These are phyloP conservation scores for Perithous albicinctus DNA, from an alignment of 2,888 invertebrate species.

Conservation along the genomic window DNA sequence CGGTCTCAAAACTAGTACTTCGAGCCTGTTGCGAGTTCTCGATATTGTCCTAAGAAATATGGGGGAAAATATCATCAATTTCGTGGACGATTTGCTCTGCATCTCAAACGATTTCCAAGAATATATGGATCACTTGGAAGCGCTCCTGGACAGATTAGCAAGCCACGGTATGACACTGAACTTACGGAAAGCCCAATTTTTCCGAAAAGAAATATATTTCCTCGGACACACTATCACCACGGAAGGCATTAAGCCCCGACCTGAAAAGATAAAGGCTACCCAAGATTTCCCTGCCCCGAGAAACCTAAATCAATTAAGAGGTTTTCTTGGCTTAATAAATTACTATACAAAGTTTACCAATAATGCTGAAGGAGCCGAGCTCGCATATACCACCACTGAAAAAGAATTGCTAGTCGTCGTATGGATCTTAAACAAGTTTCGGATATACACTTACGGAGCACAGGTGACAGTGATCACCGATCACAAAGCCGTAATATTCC, in stretches of 20 bases:
- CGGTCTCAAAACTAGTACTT: slow-evolving; percentile 16
- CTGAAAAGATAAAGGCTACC: background rate
- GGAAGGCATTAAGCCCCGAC: background rate
- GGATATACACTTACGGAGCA: slow-evolving; percentile 70
- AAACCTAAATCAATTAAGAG: background rate
- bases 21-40: background rate
- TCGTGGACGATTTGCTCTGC: too few relatives aligned
- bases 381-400: slow-evolving; percentile 70
- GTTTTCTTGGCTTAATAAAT: too few relatives aligned
- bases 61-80: background rate
- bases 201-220: background rate
- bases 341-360: slow-evolving; percentile 3
- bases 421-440: slow-evolving; percentile 71
- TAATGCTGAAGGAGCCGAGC: background rate
- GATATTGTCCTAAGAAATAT: background rate
- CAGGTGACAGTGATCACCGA: slow-evolving; percentile 71
- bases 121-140: background rate
- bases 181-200: background rate
- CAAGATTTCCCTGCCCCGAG: background rate
- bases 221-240: background rate
- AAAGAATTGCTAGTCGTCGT: slow-evolving; percentile 73
- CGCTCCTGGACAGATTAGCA: background rate
- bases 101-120: background rate
- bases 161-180: background rate
- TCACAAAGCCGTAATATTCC: slow-evolving; percentile 72